phyloP scores from a whole-genome alignment of 2,113 vertebrate genomes.

The Mixornis gularis region DNA sequence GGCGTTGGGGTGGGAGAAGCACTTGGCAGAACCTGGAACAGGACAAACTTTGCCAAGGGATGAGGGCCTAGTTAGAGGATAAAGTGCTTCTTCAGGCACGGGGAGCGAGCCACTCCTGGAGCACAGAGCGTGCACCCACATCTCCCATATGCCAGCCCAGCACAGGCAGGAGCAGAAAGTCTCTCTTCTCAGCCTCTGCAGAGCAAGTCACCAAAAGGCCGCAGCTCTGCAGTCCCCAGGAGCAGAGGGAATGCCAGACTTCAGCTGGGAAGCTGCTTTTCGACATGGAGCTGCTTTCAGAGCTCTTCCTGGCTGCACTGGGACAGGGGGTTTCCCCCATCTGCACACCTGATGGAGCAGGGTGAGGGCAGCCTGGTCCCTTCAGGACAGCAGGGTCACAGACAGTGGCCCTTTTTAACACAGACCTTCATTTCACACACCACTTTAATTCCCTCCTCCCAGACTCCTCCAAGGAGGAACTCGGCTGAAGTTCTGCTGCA shows the following conservation, averaged over 20 bases:
- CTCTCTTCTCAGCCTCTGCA: neutral
- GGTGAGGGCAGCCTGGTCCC: neutral
- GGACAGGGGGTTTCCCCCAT: fast-evolving
- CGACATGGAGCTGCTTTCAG: fast-evolving
- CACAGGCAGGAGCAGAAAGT: neutral
- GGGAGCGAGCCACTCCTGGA: neutral
- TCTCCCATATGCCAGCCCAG: neutral
- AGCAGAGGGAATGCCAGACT: neutral
- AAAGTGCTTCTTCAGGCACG: neutral
- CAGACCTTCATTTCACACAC: neutral
- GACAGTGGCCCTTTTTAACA: neutral
- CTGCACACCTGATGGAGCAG: neutral
- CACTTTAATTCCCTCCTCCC: neutral
- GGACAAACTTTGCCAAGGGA: neutral
- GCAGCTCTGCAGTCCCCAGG: neutral
- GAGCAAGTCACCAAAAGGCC: neutral
- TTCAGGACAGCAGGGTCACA: neutral
- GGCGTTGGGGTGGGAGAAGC: neutral
- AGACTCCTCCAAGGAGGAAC: neutral
- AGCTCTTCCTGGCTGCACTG: neutral
- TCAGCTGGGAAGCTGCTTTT: neutral
- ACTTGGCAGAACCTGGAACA: neutral
- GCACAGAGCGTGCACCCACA: fast-evolving
- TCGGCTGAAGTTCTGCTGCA: neutral
- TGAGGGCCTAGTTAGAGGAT: neutral